Percentiles rank a stretch among this genome's conserved stretches.
Conservation (phyloP, 2,888 invertebrate species). For the Bimastos eiseni region DNA sequence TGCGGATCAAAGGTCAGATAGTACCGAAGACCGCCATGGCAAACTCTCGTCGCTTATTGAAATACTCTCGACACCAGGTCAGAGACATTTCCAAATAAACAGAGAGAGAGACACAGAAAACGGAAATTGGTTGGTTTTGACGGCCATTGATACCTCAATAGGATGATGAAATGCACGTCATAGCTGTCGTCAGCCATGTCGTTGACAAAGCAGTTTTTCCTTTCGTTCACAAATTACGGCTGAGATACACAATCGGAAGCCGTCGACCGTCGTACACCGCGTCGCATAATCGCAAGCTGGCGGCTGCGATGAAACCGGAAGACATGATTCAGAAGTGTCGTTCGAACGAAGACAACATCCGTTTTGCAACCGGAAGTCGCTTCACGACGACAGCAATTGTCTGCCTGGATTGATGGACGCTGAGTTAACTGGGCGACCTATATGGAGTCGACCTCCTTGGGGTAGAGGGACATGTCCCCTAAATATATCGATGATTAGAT, state of each 20-base stretch:
- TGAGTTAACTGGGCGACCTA: neutral
- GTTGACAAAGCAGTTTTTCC: neutral
- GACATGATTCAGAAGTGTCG: neutral
- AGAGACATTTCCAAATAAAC: neutral
- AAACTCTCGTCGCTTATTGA: conserved; percentile 13
- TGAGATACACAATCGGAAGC: neutral
- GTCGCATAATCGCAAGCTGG: neutral
- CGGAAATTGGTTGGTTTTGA: neutral
- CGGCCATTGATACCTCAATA: neutral
- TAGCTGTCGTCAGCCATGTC: neutral
- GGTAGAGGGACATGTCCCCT: neutral
- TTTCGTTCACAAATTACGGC: neutral
- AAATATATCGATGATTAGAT: neutral
- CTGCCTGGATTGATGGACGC: neutral
- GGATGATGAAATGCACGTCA: conserved; percentile 1
- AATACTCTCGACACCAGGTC: neutral
- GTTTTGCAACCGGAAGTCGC: neutral
- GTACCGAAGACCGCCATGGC: neutral
- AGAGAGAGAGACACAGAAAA: neutral
- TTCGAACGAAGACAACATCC: neutral
- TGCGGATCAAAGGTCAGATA: neutral
- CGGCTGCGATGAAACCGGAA: neutral
- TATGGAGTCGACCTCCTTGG: neutral
- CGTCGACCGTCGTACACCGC: neutral
- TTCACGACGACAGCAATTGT: neutral